Base-by-base conservation (phyloP, 2,888 invertebrate species). In the Argynnis bischoffii region DNA sequence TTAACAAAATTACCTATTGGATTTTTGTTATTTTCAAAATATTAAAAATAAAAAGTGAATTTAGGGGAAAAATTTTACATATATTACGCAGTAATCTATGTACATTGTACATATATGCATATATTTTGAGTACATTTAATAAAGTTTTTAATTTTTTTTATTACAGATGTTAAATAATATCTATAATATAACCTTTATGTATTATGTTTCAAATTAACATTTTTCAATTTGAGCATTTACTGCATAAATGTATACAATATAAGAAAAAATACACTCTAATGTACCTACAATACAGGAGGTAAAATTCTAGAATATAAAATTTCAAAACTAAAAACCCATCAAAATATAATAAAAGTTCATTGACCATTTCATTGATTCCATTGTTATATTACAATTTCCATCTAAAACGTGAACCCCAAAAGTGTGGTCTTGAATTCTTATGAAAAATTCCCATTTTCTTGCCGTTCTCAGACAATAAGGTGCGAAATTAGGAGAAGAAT, bases 401-500 rank as follows among this genome's bases (percentile, higher is more conserved):
- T 70, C 66, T 70, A 69, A 70, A 73, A 67, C 64, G 50, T 55
- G 54, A 74, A 55, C 72, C 71, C 63, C 69, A 67, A 78, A 78
- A 78, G 76, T 78, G 78, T 81, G 80, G 80, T 79, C 77, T 78
- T 75, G 82, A 85, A 82, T 83, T 84, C 80, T 80, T 79, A 81
- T 83, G 79, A 84, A 89, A 87, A 87, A 85, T 83, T 84, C 81
- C 87, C 82, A 87, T 87, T 90, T 87, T 86, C 87, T 85, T 86
- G 81, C 81, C 81, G 76, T 81, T 80, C 82, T 79, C 85, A 84
- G 78, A 85, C 88, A 89, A 90, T 90, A 92, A 90, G 91, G 90
- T 92, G 89, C 85, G 85, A 92, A 92, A 90, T 92, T 92, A 92
- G 90, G 87, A 84, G 85, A 84, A 87, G 89, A 90, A 91, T 91